Conservation (phyloP, 1,140 invertebrate genomes). For the Drosophila kepulauana region DNA sequence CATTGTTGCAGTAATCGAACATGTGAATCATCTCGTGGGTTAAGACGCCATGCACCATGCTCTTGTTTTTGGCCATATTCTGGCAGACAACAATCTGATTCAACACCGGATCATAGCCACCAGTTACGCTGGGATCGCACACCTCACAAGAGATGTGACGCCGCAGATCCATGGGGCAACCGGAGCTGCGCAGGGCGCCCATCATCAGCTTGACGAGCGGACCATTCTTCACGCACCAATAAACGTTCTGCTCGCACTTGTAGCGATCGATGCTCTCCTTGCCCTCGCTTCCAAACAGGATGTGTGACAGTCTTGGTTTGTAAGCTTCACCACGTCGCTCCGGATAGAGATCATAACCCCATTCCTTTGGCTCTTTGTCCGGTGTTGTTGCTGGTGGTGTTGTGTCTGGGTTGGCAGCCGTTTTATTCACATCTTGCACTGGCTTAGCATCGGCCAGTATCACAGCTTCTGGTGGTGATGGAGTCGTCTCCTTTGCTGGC, state of each 20-base stretch:
- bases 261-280: conserved; percentile 89
- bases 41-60: conserved; percentile 91
- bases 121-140: conserved; percentile 92
- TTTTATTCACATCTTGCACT: conserved; percentile 26
- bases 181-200: conserved; percentile 92
- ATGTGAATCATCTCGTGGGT: conserved; percentile 98
- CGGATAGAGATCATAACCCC: conserved; percentile 94
- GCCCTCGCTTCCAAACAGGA: conserved; percentile 88
- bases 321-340: conserved; percentile 89
- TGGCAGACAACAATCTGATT: conserved; percentile 95
- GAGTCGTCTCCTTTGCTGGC: conserved; percentile 17
- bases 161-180: conserved; percentile 92
- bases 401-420: background rate
- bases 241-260: conserved; percentile 93
- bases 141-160: conserved; percentile 97
- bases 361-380: conserved; percentile 78
- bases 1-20: conserved; percentile 96
- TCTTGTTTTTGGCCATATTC: conserved; percentile 89
- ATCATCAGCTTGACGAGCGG: conserved; percentile 94
- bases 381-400: background rate
- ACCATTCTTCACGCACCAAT: conserved; percentile 90
- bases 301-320: conserved; percentile 86
- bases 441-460: conserved; percentile 13
- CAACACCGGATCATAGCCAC: conserved; percentile 94
- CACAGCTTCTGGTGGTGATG: background rate